Evolutionary conservation across 2,888 invertebrate species (phyloP).

Genomic region (Orchestes rusci): DNA sequence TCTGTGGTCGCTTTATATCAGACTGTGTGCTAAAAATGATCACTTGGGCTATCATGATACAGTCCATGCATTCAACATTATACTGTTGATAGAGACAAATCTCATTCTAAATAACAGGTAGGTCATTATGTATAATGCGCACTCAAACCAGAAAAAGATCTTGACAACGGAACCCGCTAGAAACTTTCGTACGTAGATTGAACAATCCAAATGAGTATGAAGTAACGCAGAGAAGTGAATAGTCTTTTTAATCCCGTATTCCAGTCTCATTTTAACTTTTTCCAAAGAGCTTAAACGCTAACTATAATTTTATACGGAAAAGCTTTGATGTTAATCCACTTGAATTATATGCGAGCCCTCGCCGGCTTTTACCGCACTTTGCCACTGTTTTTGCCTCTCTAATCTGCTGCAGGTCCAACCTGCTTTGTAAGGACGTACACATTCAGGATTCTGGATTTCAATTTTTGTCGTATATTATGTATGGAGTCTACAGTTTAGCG

Average conservation of each 20-base stretch:
- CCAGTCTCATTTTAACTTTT: conserved; percentile 10
- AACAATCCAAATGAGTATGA: too few relatives aligned
- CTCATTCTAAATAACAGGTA: too few relatives aligned
- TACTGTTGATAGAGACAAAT: too few relatives aligned
- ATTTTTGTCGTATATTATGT: conserved; percentile 5
- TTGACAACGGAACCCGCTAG: too few relatives aligned
- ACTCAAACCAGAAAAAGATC: too few relatives aligned
- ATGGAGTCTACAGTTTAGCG: not conserved
- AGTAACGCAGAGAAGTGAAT: conserved; percentile 9
- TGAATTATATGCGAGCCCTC: conserved; percentile 16
- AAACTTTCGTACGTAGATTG: too few relatives aligned
- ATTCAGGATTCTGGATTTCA: conserved; percentile 3
- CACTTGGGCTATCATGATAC: too few relatives aligned
- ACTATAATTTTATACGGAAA: conserved; percentile 17
- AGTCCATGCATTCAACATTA: too few relatives aligned
- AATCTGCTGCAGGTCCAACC: too few relatives aligned
- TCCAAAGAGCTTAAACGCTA: conserved; percentile 15
- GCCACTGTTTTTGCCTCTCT: conserved; percentile 9
- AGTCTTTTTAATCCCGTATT: conserved; percentile 11
- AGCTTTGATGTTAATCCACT: conserved; percentile 22
- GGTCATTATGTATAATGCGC: too few relatives aligned
- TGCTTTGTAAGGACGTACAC: conserved; percentile 1
- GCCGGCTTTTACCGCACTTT: conserved; percentile 14
- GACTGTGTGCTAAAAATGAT: too few relatives aligned
- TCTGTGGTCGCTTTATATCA: too few relatives aligned